A percentile compares a stretch with the other conserved stretches of the same genome.
Evolutionary conservation across 2,888 invertebrate genomes (phyloP).

Genomic region (Adelphocoris suturalis): DNA sequence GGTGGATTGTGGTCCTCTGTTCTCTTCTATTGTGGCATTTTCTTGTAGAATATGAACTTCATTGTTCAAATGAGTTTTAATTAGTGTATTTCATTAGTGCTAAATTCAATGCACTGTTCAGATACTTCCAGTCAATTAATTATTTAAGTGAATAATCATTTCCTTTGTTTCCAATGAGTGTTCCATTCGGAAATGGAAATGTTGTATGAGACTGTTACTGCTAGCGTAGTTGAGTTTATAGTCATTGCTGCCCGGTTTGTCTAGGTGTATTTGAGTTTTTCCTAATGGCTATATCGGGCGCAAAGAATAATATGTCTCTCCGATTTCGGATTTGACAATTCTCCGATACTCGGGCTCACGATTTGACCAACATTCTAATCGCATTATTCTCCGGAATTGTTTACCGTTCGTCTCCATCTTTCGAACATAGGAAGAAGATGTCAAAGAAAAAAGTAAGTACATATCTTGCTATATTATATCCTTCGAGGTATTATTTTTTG

Average conservation of each 20-base stretch:
- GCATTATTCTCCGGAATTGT: conserved; percentile 46
- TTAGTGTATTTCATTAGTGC: not conserved
- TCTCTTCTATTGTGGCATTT: conserved; percentile 7
- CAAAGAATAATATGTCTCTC: not conserved
- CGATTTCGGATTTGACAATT: not conserved
- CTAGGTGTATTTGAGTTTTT: not conserved
- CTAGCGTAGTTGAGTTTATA: not conserved
- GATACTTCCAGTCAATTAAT: not conserved
- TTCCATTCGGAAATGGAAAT: not conserved
- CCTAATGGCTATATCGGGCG: not conserved
- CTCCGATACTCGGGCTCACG: not conserved
- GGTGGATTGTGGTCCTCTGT: conserved; percentile 32
- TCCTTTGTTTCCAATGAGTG: not conserved
- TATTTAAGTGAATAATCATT: not conserved
- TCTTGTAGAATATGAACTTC: not conserved
- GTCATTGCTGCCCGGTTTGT: conserved; percentile 20
- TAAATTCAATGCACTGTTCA: not conserved
- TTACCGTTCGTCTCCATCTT: conserved; percentile 69
- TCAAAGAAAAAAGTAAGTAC: conserved; percentile 66
- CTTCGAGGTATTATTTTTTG: not conserved
- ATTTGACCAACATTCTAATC: not conserved
- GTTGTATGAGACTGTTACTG: not conserved
- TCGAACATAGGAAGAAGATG: conserved; percentile 46
- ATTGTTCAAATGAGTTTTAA: not conserved
- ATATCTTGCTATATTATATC: not conserved